Base-by-base conservation (phyloP, 2,888 invertebrate genomes). In the Drosophila borealis region DNA sequence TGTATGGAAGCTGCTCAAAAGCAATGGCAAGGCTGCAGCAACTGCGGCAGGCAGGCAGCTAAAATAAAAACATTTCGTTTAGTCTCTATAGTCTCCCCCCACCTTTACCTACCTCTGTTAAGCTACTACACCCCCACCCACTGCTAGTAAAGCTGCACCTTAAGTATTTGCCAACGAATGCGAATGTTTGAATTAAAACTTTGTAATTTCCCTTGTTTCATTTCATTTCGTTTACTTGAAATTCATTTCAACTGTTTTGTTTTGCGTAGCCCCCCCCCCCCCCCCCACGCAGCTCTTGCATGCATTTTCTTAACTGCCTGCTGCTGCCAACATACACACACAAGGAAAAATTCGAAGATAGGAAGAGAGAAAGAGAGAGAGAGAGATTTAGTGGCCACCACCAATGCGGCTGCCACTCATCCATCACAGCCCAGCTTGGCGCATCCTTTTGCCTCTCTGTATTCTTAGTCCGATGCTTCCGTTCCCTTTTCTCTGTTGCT, bases 201-300 rank as follows among this genome's bases (percentile, higher is more conserved):
- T 85, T 89, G 85, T 85, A 89, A 89, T 85, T 85, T 85, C 89
- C 88, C 85, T 84, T 89, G 85, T 85, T 89, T 85, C 85, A 89
- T 88, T 83, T 87, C 85, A 84, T 84, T 89, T 89, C 88, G 83
- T 70, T 83, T 80, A 82, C 83, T 83, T 80, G 80, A 86, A 87
- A 89, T 87, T 81, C 89, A 87, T 89, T 89, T 85, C 81, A 66
- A 68, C 77, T 62, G 70, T 69, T 87, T 73, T 74, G 62, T 56
- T 37, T 37, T 45, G 44, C 44, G 34, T 19, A 29, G 29, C 50
- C 48, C 13, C 42, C 14, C 41, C 21, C 14, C 14, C 41, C 21
- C 14, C 34, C 39, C 10, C 49, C 29, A 6, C 37, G 29, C 13
- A 8, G 29, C 41, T 8, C 14, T n/a, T 46, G 59, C 60, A 69